Evolutionary conservation across 2,113 vertebrate species (phyloP).

Genomic region (Heterochromis multidens): DNA sequence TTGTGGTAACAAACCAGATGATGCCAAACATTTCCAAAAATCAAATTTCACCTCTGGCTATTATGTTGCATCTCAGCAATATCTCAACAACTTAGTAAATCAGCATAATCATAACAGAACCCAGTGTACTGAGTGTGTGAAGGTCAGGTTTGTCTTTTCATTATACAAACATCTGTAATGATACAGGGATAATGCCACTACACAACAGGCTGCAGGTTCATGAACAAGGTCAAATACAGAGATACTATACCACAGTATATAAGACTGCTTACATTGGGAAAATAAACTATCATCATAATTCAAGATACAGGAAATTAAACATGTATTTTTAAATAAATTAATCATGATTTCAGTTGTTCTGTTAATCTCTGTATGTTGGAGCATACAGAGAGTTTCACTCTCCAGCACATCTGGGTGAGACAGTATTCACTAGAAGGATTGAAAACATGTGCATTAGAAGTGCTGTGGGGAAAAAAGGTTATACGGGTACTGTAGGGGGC

Average conservation of each 20-base stretch:
- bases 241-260: background rate
- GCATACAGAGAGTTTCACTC: too few species aligned
- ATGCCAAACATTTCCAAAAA: conserved; percentile 8
- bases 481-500: conserved; percentile 53
- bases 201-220: background rate
- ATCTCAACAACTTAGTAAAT: conserved; percentile 1
- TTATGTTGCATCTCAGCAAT: background rate
- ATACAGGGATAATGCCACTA: background rate
- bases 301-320: background rate
- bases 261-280: background rate
- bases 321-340: background rate
- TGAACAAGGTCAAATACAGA: background rate
- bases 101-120: conserved; percentile 20
- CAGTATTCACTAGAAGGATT: too few species aligned
- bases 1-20: conserved; percentile 13
- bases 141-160: background rate
- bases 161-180: conserved; percentile 27
- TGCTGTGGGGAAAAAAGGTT: background rate
- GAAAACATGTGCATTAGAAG: too few species aligned
- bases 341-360: background rate
- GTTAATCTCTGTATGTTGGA: background rate
- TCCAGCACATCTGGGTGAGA: too few species aligned
- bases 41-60: background rate
- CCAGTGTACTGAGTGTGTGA: background rate
- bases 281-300: background rate